phyloP scores from a whole-genome alignment of 2,797 vertebrate species.

The Cirrhinus mrigala region DNA sequence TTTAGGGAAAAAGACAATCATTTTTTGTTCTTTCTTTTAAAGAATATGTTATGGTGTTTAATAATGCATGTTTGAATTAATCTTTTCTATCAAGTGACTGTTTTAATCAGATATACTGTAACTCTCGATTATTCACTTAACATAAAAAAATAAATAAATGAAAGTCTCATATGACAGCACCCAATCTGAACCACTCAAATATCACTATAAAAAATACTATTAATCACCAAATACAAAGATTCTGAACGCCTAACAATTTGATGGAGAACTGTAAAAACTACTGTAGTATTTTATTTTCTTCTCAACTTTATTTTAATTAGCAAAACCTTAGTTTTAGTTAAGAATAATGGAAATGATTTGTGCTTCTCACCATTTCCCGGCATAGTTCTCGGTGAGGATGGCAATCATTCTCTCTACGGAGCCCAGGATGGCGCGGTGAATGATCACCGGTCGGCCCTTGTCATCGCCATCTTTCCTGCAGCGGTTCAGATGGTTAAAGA shows the following conservation, averaged over 20 bases:
- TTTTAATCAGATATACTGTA: too few species aligned
- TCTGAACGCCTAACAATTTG: too few species aligned
- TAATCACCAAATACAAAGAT: neutral
- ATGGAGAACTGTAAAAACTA: neutral
- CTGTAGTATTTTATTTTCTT: neutral
- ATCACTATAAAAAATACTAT: neutral
- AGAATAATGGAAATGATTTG: too few species aligned
- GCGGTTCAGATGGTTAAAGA: neutral
- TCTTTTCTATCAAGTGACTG: too few species aligned
- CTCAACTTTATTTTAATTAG: neutral
- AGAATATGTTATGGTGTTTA: too few species aligned
- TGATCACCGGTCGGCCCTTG: conserved; percentile 90
- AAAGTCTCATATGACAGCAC: too few species aligned
- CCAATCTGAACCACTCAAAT: neutral
- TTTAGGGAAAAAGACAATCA: too few species aligned
- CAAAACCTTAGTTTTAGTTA: too few species aligned
- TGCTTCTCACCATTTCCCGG: conserved; percentile 89
- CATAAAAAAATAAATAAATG: too few species aligned
- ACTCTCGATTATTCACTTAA: too few species aligned
- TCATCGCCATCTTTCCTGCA: conserved; percentile 85
- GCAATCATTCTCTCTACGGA: conserved; percentile 97
- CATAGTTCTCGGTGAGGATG: conserved; percentile 94
- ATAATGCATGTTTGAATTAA: too few species aligned
- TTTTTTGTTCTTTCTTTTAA: too few species aligned
- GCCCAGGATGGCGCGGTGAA: conserved; percentile 94